Conservation (phyloP, 2,113 vertebrate species). For the Anseranas semipalmata region DNA sequence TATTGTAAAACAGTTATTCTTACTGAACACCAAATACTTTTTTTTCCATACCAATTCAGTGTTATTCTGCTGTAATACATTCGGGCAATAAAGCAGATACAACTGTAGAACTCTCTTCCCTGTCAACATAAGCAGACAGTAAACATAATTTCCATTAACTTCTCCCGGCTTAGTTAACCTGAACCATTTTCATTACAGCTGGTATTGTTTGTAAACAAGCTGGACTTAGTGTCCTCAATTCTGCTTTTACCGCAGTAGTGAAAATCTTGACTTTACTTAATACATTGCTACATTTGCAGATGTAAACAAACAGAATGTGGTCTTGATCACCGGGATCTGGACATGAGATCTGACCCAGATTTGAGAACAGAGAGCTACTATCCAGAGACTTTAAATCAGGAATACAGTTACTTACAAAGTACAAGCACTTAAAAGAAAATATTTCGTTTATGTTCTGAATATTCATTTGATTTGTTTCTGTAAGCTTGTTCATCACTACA, state of each 20-base stretch:
- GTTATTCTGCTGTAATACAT: neutral
- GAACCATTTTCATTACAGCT: neutral
- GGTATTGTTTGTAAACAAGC: neutral
- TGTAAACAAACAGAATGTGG: neutral
- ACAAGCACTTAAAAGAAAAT: neutral
- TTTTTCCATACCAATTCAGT: neutral
- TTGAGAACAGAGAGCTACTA: neutral
- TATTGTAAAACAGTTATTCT: neutral
- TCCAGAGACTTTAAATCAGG: neutral
- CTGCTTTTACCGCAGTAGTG: neutral
- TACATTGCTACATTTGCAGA: neutral
- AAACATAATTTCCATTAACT: neutral
- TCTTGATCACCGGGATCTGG: neutral
- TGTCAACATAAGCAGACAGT: neutral
- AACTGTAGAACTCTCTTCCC: neutral
- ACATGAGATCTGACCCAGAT: rapidly evolving
- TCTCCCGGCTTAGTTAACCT: neutral
- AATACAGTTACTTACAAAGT: neutral
- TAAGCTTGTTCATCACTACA: neutral
- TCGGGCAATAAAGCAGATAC: neutral
- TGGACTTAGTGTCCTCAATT: neutral
- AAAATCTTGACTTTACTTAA: neutral
- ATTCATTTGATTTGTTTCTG: neutral
- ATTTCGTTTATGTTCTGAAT: neutral
- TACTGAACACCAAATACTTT: neutral